Base-by-base conservation (phyloP, 1,140 invertebrate species). In the Muscidifurax raptorellus region DNA sequence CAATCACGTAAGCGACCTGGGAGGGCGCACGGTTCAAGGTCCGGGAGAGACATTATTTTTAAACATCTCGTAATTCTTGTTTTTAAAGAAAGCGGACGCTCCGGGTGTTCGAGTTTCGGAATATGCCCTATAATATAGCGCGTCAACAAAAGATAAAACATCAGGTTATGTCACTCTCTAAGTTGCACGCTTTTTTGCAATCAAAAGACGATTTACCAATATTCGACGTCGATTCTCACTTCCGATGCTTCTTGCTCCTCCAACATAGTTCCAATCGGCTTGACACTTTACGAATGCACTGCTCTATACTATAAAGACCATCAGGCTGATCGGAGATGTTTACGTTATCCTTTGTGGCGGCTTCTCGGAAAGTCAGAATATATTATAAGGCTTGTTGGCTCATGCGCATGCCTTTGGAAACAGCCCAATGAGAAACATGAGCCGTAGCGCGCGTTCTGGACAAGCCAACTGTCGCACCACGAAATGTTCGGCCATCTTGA, bases 141-240 rank as follows among this genome's bases (percentile, higher is more conserved):
- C 36, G 10, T 59, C 18, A 59, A 59, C 52, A n/a, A 59, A 4
- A n/a, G 15, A 18, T 12, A 47, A 15, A 47, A 47, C 15, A 47
- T 2, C 12, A 84, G 77, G 83, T 80, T 83, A 59, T 59, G 52
- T 59, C 18, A 59, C 4, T n/a, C 18, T 7, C 0, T 5, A n/a
- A 22, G 52, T 40, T 40, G 36, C 36, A 7, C 18, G 52, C 6
- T 22, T 59, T 59, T 22, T n/a, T 22, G 22, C 52, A 59, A 59
- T 7, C 22, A 78, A 64, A 78, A 78, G 22, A 15, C 9, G 7
- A 87, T 85, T 87, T 90, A 94, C 93, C 94, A 94, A 89, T 93
- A 94, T 87, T 94, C 93, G 18, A 94, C 89, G 47, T 94, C 82
- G 80, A 94, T 88, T 89, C 90, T 92, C 30, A 92, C 84, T 32